Evolutionary conservation across 2,113 vertebrate genomes (phyloP).

Genomic region (Ascaphus truei): DNA sequence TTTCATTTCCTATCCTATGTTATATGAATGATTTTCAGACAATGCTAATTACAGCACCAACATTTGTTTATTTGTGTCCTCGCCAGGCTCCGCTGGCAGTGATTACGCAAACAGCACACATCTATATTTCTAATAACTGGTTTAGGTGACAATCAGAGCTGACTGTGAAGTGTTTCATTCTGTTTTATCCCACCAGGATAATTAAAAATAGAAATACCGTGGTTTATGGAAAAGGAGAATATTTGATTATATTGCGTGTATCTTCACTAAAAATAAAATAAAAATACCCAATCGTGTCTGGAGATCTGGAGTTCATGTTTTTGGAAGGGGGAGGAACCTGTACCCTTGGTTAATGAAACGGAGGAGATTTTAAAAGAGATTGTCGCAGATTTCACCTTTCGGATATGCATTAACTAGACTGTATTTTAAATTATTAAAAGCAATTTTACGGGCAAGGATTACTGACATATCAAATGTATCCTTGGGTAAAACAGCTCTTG

Average conservation of each 20-base stretch:
- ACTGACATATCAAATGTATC: too few species aligned
- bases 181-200: conserved; percentile 38
- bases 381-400: too few species aligned
- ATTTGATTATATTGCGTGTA: conserved; percentile 4
- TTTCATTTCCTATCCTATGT: conserved; percentile 10
- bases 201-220: conserved; percentile 30
- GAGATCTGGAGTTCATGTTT: too few species aligned
- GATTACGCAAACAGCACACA: conserved; percentile 30
- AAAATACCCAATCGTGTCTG: too few species aligned
- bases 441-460: too few species aligned
- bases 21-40: conserved; percentile 32
- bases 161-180: conserved; percentile 28
- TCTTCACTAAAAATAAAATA: too few species aligned
- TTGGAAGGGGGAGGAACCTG: too few species aligned
- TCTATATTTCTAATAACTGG: conserved; percentile 37
- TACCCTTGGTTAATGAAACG: too few species aligned
- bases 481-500: too few species aligned
- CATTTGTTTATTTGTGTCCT: conserved; percentile 33
- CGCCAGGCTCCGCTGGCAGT: conserved; percentile 35
- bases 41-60: conserved; percentile 31
- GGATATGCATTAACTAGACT: too few species aligned
- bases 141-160: conserved; percentile 33
- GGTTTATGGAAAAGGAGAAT: conserved; percentile 19
- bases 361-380: too few species aligned
- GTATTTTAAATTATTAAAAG: too few species aligned